Conservation (phyloP, 2,888 invertebrate genomes). For the Orthosia gothica region DNA sequence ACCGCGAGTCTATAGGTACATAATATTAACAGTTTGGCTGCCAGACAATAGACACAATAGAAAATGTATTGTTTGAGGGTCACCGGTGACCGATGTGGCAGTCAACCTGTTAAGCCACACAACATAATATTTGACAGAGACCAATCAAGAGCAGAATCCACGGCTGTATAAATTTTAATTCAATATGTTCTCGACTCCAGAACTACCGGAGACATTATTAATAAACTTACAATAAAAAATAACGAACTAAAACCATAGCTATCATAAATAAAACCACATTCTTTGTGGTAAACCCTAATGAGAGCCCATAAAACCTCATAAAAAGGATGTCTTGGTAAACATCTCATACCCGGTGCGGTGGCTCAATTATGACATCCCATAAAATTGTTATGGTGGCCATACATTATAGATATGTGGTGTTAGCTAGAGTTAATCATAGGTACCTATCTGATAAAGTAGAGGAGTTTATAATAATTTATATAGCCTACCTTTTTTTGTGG, state of each 20-base stretch:
- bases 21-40: too few relatives aligned
- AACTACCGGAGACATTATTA: background rate
- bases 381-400: constrained; percentile 51
- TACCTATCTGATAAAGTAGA: constrained; percentile 3
- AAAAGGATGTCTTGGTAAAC: constrained; percentile 48
- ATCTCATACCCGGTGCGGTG: constrained; percentile 32
- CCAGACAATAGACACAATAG: too few relatives aligned
- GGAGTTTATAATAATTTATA: constrained; percentile 38
- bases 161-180: background rate
- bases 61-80: too few relatives aligned
- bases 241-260: constrained; percentile 40
- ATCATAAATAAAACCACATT: constrained; percentile 27
- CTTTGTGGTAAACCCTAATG: constrained; percentile 51
- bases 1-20: too few relatives aligned
- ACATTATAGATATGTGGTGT: background rate
- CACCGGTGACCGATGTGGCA: too few relatives aligned
- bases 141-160: background rate
- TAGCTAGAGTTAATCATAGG: too few relatives aligned
- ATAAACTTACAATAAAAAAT: constrained; percentile 37
- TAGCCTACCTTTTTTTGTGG: background rate
- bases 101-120: background rate
- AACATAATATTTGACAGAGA: background rate
- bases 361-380: constrained; percentile 56
- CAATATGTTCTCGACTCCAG: background rate
- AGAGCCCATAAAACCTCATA: constrained; percentile 44